Base-by-base conservation (phyloP, 2,113 vertebrate genomes). In the Zosterops hypoxanthus region DNA sequence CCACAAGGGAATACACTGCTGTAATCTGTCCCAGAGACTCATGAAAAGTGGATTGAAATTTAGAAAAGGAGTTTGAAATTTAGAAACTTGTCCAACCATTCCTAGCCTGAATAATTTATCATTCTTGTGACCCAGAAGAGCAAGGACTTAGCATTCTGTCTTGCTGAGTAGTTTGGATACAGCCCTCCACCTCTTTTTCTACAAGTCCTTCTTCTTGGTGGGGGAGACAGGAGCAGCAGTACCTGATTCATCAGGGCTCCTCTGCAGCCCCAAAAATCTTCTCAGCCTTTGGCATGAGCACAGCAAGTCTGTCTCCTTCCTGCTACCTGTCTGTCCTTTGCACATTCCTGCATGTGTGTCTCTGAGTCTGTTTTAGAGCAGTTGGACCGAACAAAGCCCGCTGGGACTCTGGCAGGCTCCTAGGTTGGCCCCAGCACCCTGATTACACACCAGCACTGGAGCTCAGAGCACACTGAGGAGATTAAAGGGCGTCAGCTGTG, bases 321-420 rank as follows among this genome's bases (percentile, higher is more conserved):
- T 39, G 24, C 22, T 61, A 20, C 22, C 41, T 44, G 3, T 18
- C 64, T 0, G 5, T 81, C 31, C 64, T 83, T n/a, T 4, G 0
- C 49, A 39, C 0, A 0, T 25, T 19, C 18, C 31, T 0, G 0
- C 14, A 16, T 1, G 0, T 22, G 26, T 33, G 10, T 15, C 7
- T 71, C 41, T 23, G 31, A 5, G 14, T 33, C 39, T 52, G 20
- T 49, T 79, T 60, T 31, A 59, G 53, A 84, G 42, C 44, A 36
- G 17, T 0, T 52, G 24, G 63, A 63, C 19, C 0, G 4, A 22
- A 24, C 65, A 60, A 46, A 55, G 8, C 39, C 53, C 4, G 2
- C 5, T 12, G 12, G 70, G 59, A 20, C 52, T 75, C 71, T 88
- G 56, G 17, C 44, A 46, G 26, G 36, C 66, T 90, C 19, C 83